Conservation (phyloP, 1,140 invertebrate genomes). For the Calephelis nemesis region DNA sequence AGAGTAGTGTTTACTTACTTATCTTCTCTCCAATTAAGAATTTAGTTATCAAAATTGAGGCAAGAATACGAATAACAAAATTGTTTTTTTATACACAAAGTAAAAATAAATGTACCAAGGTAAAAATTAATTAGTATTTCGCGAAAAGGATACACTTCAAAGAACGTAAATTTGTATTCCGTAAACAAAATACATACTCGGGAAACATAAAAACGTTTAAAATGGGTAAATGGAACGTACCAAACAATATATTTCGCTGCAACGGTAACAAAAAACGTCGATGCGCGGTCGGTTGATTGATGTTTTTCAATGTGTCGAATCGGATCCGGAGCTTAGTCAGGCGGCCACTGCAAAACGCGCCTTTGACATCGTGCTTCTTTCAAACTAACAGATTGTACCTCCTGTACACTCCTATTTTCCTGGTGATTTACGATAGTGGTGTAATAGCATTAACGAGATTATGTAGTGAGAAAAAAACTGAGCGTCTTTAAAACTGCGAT, state of each 20-base stretch:
- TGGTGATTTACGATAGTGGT: constrained; percentile 15
- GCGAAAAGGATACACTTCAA: neutral
- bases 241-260: constrained; percentile 21
- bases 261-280: constrained; percentile 10
- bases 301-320: constrained; percentile 23
- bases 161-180: neutral
- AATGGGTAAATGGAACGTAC: constrained; percentile 18
- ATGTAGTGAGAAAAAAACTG: neutral
- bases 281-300: constrained; percentile 24
- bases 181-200: neutral
- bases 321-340: constrained; percentile 13
- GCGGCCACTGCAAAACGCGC: constrained; percentile 9
- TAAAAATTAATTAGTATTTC: neutral
- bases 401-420: constrained; percentile 15
- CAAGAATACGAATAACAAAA: too few relatives aligned
- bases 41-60: too few relatives aligned
- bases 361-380: constrained; percentile 22
- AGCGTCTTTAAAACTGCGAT: too few relatives aligned
- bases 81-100: too few relatives aligned
- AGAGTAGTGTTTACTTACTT: too few relatives aligned
- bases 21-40: too few relatives aligned
- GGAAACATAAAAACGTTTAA: constrained; percentile 4
- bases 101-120: neutral
- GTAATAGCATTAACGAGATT: neutral
- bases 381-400: constrained; percentile 19